Conservation (phyloP, 2,113 vertebrate genomes). For the Notarius quadriscutis region DNA sequence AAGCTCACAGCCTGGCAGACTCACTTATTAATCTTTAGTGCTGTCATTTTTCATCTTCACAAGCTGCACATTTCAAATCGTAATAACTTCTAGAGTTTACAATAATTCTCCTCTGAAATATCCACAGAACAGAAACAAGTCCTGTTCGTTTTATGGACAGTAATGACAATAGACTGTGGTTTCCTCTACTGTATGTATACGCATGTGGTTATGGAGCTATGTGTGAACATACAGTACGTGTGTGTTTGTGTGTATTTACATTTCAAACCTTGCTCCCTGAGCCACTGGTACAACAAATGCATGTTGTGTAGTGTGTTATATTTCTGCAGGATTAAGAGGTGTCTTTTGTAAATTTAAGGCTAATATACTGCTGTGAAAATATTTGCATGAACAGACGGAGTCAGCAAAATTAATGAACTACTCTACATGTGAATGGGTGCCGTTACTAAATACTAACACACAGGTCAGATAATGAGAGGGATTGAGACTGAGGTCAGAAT, state of each 20-base stretch:
- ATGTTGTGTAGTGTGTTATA: slow-evolving; percentile 44
- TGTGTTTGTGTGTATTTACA: slow-evolving; percentile 8
- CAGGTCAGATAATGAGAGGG: slow-evolving; percentile 61
- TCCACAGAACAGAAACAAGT: not conserved
- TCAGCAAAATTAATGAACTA: not conserved
- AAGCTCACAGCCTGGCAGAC: not conserved
- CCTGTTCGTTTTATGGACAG: not conserved
- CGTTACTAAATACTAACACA: slow-evolving; percentile 57
- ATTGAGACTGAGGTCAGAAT: not conserved
- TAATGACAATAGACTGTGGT: slow-evolving; percentile 48
- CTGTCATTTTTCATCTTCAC: not conserved
- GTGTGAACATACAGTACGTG: not conserved
- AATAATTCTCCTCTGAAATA: not conserved
- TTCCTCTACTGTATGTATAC: slow-evolving; percentile 34
- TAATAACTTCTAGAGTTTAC: too few relatives aligned
- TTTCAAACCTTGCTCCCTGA: slow-evolving; percentile 22
- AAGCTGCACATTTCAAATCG: not conserved
- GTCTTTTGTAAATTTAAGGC: slow-evolving; percentile 29
- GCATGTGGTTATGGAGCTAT: slow-evolving; percentile 37
- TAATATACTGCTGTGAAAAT: not conserved
- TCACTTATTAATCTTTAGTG: too few relatives aligned
- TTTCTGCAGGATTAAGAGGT: slow-evolving; percentile 20
- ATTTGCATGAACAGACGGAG: slow-evolving; percentile 34
- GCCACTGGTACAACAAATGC: slow-evolving; percentile 40
- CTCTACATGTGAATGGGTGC: slow-evolving; percentile 18